Percentiles rank a stretch among this genome's conserved stretches.
Evolutionary conservation across 2,113 vertebrate genomes (phyloP).

Genomic region (Craseonycteris thonglongyai): DNA sequence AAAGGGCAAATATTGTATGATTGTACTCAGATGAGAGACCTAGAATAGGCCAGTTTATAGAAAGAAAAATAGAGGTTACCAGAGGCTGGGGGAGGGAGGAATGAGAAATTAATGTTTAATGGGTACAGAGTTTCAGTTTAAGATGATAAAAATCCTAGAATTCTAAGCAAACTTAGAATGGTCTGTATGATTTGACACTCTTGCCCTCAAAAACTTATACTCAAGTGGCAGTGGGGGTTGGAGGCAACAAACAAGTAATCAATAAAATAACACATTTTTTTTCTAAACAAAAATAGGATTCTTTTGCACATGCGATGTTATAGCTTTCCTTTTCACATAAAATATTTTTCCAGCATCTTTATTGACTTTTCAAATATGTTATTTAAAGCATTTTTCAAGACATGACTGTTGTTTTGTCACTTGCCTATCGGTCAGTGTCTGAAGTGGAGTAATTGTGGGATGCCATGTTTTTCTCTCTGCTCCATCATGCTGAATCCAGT

Average conservation of each 20-base stretch:
- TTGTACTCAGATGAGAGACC: neutral
- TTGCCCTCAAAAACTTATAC: neutral
- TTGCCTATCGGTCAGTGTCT: accelerated
- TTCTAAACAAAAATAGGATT: neutral
- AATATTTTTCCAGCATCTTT: neutral
- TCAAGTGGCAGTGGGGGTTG: neutral
- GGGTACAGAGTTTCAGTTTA: neutral
- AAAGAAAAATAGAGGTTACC: neutral
- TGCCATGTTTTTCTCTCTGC: neutral
- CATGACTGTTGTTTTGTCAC: neutral
- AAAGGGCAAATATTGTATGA: neutral
- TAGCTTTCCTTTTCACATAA: neutral
- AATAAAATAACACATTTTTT: neutral
- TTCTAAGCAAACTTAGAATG: neutral
- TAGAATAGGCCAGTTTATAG: neutral
- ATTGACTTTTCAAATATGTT: neutral
- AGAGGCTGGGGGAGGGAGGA: neutral
- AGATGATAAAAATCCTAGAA: neutral
- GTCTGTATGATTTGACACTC: neutral
- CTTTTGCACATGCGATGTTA: neutral
- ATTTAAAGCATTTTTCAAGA: neutral
- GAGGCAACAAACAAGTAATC: neutral
- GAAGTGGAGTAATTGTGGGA: too few species aligned
- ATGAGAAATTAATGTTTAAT: neutral
- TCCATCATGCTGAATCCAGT: neutral